phyloP scores from a whole-genome alignment of 2,888 invertebrate genomes.

The Sympetrum striolatum region DNA sequence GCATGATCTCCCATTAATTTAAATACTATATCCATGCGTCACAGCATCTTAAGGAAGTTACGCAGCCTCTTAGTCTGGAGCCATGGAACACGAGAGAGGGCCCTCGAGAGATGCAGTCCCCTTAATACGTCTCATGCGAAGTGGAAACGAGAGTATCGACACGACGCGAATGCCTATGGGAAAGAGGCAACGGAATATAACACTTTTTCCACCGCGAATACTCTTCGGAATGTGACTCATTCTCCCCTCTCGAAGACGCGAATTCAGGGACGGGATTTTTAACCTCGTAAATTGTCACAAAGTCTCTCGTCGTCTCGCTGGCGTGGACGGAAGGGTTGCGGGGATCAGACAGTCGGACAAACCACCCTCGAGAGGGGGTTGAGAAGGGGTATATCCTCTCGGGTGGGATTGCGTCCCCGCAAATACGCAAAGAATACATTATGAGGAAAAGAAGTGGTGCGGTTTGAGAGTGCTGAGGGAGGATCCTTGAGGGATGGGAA shows the following conservation, averaged over 20 bases:
- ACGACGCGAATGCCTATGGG: no score
- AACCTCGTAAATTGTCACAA: not conserved
- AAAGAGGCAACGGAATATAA: not conserved
- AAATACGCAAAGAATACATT: conserved; percentile 36
- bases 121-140: not conserved
- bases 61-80: not conserved
- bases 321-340: not conserved
- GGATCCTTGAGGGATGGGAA: not conserved
- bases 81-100: not conserved
- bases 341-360: not conserved
- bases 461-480: conserved; percentile 4
- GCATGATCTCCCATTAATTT: no score
- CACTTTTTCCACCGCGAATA: not conserved
- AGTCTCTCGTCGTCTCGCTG: not conserved
- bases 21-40: no score
- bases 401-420: not conserved
- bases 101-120: not conserved
- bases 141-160: no score
- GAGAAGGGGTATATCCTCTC: not conserved
- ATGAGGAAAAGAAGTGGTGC: conserved; percentile 29
- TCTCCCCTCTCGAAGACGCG: not conserved
- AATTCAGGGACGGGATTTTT: not conserved
- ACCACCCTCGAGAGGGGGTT: not conserved
- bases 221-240: not conserved
- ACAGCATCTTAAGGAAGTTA: not conserved